These are phyloP conservation scores for Terebella lapidaria DNA, from an alignment of 2,888 invertebrate genomes.

Conservation along the genomic window DNA sequence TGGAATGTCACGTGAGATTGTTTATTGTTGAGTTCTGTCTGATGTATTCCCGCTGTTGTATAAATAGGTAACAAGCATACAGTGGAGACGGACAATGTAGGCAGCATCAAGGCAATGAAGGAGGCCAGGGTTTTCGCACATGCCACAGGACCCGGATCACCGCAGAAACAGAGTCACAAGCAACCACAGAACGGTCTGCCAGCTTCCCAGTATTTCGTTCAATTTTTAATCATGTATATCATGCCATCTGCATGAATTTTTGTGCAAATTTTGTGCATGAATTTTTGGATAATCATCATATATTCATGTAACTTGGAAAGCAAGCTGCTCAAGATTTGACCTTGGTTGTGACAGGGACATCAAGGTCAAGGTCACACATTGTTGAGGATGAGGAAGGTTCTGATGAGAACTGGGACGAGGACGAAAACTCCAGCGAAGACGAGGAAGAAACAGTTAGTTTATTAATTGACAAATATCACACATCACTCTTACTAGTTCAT, in stretches of 20 bases:
- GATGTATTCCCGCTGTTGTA: neutral
- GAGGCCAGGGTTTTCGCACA: neutral
- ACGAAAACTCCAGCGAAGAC: no score
- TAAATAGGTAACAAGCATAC: neutral
- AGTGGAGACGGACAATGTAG: slow-evolving; percentile 17
- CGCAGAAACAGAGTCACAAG: neutral
- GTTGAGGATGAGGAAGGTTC: no score
- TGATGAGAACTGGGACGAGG: no score
- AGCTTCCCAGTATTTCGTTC: no score
- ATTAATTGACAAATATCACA: no score
- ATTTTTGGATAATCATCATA: neutral
- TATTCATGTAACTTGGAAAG: neutral
- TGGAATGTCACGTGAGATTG: no score
- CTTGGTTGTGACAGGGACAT: no score
- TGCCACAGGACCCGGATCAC: neutral
- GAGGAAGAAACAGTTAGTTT: no score
- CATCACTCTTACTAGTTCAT: no score
- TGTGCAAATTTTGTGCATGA: neutral
- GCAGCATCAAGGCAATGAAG: slow-evolving; percentile 25
- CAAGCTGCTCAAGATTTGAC: no score
- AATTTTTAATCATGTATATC: no score
- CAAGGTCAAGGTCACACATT: no score
- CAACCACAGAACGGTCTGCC: neutral
- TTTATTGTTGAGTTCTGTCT: neutral
- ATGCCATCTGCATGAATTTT: neutral